Evolutionary conservation across 2,797 vertebrate genomes (phyloP).

Genomic region (Acipenser oxyrinchus): DNA sequence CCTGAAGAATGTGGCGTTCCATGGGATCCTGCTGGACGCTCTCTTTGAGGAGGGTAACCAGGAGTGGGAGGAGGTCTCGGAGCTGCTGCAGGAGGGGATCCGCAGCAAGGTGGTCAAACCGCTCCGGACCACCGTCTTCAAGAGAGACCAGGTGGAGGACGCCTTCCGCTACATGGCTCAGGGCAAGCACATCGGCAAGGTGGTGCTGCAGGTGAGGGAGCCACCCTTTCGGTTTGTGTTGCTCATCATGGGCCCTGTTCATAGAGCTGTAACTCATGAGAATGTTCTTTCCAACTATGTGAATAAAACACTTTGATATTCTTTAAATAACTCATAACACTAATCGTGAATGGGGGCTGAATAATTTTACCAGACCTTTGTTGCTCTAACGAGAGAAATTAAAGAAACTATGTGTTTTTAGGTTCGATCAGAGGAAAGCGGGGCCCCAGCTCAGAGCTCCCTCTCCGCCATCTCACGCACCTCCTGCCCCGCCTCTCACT

Average conservation of each 20-base stretch:
- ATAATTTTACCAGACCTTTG: too few relatives aligned
- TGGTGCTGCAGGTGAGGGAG: constrained; percentile 75
- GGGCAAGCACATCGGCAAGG: constrained; percentile 95
- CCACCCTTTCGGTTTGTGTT: neutral
- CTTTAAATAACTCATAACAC: neutral
- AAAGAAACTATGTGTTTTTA: constrained; percentile 25
- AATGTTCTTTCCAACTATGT: neutral
- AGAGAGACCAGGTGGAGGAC: constrained; percentile 72
- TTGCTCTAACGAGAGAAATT: too few relatives aligned
- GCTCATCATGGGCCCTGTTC: neutral
- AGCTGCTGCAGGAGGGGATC: constrained; percentile 73
- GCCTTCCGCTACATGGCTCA: constrained; percentile 98
- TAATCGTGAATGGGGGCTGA: too few relatives aligned
- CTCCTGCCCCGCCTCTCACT: constrained; percentile 67
- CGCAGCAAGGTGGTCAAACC: constrained; percentile 74
- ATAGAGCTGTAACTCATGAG: neutral
- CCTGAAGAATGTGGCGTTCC: constrained; percentile 91
- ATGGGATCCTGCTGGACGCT: constrained; percentile 86
- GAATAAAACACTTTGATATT: neutral
- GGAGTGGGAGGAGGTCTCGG: constrained; percentile 76
- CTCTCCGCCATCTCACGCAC: constrained; percentile 69
- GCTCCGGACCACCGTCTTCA: constrained; percentile 74
- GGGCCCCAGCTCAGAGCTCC: constrained; percentile 26
- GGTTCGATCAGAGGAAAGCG: constrained; percentile 69
- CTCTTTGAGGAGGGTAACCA: constrained; percentile 71